Evolutionary conservation across 2,888 invertebrate species (phyloP), one percentile per base, ranked within the genome.

Genomic region (Eupithecia dodoneata): DNA sequence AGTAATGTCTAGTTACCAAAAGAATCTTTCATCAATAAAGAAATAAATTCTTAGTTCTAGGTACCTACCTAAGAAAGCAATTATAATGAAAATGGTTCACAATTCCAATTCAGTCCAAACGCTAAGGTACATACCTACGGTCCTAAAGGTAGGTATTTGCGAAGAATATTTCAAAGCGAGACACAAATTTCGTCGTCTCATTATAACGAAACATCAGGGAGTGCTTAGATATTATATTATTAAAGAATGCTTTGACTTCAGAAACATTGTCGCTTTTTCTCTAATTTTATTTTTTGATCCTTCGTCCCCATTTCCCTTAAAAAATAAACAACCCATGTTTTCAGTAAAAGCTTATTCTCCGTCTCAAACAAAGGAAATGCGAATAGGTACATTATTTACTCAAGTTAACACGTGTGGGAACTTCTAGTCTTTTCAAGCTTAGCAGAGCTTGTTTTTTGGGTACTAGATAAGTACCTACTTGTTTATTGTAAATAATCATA

Each of bases 161-260:
- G 55, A 63, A 41, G 71, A 78, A 78, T 75, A 73, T 74, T 76
- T 72, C 74, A 71, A 74, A 78, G 75, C 59, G 67, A 78, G 69
- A 69, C 73, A 67, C 71, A 74, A 76, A 74, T 78, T 78, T 76
- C 67, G 73, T 69, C 49, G 67, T 76, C 78, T 74, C 76, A 78
- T 78, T 78, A 78, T 73, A 78, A 76, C 72, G 71, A 74, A 78
- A 78, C 76, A 78, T 78, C 76, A 72, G 76, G 71, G 78, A 69
- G 69, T 70, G 47, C 70, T 70, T 70, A 72, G 75, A 67, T 69
- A 69, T 73, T 76, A 74, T 67, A 69, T 73, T 76, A 74, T 67
- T 78, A 78, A 78, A 76, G 78, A 78, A 78, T 78, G 78, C 78
- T 78, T 78, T 78, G 78, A 76, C 76, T 78, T 73, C 52, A 67